Base-by-base conservation (phyloP, 2,797 vertebrate species). In the Hafferia zeledoni region DNA sequence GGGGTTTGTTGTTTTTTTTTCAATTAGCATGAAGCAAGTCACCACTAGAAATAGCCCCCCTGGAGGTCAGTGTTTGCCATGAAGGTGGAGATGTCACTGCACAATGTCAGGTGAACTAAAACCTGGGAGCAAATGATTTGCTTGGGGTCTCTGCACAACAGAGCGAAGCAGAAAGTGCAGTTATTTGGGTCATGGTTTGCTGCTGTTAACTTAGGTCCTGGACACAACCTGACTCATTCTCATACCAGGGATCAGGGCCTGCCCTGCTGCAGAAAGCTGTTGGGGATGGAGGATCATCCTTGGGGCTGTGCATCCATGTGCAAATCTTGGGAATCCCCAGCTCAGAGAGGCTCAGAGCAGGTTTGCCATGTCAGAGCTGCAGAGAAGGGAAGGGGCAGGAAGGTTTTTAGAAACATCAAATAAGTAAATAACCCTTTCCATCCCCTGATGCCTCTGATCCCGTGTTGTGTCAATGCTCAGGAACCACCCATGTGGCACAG, bases 401-500 rank as follows among this genome's bases (percentile, higher is more conserved):
- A 82, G 11, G 24, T 7, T 19, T 74, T 67, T 18, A 46, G 39
- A 49, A 55, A 9, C 12, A 49, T 33, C 37, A 53, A 28, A 39
- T 10, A n/a, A 28, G 35, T 8, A 47, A 55, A 41, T 22, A 43
- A 16, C 43, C 12, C 24, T 68, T 67, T 49, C 13, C 24, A 24
- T 7, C 8, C 16, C 1, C 17, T 27, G 19, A 16, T 37, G 25
- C 27, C 44, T 43, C 64, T 67, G 47, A 20, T 33, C 25, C 52
- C 3, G 6, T 0, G 0, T 31, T n/a, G 39, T 53, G 60, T 44
- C 16, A 11, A 4, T 17, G 53, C 27, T 49, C 39, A 47, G 89
- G 70, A 76, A 5, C 52, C 49, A 46, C 47, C 41, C n/a, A 11
- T 4, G 2, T 2, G 6, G 28, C 3, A 15, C 0, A 1, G 31